Conservation (phyloP, 2,888 invertebrate genomes). For the Apodemia hepburni region DNA sequence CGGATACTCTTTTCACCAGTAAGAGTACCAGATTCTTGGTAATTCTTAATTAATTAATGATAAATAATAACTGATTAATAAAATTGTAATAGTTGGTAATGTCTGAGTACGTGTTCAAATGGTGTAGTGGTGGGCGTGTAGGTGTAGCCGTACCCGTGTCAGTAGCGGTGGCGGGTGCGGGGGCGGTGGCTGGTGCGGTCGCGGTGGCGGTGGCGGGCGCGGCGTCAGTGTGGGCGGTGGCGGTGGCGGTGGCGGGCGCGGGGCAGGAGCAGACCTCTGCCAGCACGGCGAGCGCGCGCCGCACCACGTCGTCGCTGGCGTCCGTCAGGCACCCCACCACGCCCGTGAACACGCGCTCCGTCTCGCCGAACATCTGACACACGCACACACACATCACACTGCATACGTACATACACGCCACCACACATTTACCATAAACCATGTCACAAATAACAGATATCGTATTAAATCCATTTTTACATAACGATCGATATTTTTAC, state of each 20-base stretch:
- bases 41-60: too few relatives aligned
- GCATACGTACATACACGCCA: too few relatives aligned
- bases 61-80: too few relatives aligned
- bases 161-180: background rate
- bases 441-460: background rate
- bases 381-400: too few relatives aligned
- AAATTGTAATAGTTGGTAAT: too few relatives aligned
- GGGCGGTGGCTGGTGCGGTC: slow-evolving; percentile 15
- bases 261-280: slow-evolving; percentile 84
- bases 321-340: slow-evolving; percentile 93
- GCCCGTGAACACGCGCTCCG: slow-evolving; percentile 86
- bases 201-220: background rate
- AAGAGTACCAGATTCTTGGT: too few relatives aligned
- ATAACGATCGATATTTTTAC: too few relatives aligned
- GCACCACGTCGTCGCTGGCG: slow-evolving; percentile 96
- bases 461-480: too few relatives aligned
- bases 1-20: too few relatives aligned
- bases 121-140: too few relatives aligned
- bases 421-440: too few relatives aligned
- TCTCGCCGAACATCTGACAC: slow-evolving; percentile 85
- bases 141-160: background rate
- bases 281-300: slow-evolving; percentile 95
- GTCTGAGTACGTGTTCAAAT: too few relatives aligned
- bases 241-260: slow-evolving; percentile 35
- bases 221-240: slow-evolving; percentile 24